Conservation (phyloP, 30 jellyfish, hydroid and myxozoan genomes). For the Aurelia aurita complex sp. Pacific region DNA sequence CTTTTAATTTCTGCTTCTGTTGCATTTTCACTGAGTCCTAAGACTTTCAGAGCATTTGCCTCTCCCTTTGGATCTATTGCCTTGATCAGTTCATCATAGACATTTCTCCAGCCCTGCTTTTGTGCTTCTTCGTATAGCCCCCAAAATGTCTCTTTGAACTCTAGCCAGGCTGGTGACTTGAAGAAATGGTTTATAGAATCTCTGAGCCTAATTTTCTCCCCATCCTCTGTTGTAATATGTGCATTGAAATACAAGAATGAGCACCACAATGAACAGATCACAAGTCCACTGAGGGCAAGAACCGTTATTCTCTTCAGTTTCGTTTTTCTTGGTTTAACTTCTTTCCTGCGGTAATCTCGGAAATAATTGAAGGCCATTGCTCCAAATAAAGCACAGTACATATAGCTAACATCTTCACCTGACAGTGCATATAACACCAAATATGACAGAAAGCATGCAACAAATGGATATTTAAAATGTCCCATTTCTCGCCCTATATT, state of each 20-base stretch:
- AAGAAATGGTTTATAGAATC: slow-evolving; percentile 93
- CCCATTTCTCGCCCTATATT: slow-evolving; percentile 95
- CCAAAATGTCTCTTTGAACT: slow-evolving; percentile 88
- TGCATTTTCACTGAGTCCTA: slow-evolving; percentile 80
- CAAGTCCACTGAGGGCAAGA: slow-evolving; percentile 72
- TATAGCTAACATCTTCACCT: slow-evolving; percentile 82
- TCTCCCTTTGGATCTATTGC: slow-evolving; percentile 98
- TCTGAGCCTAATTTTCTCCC: slow-evolving; percentile 88
- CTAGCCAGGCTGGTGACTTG: slow-evolving; percentile 99
- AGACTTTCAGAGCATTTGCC: slow-evolving; percentile 90
- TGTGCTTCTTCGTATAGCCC: slow-evolving; percentile 88
- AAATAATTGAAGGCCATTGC: slow-evolving; percentile 75
- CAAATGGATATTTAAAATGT: slow-evolving; percentile 69
- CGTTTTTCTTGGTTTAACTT: slow-evolving; percentile 27
- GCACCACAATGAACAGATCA: slow-evolving; percentile 87
- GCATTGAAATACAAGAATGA: slow-evolving; percentile 94
- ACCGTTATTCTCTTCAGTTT: slow-evolving; percentile 64
- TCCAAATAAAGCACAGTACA: slow-evolving; percentile 92
- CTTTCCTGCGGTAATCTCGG: slow-evolving; percentile 66
- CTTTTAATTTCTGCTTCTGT: slow-evolving; percentile 82
- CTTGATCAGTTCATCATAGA: slow-evolving; percentile 92
- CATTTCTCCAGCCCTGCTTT: slow-evolving; percentile 93
- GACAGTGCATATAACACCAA: slow-evolving; percentile 22
- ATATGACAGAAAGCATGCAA: slow-evolving; percentile 56
- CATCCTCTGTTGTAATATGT: slow-evolving; percentile 93